A percentile compares a stretch with the other conserved stretches of the same genome.
phyloP scores from a whole-genome alignment of 1,140 invertebrate genomes.

The Amphibalanus amphitrite region DNA sequence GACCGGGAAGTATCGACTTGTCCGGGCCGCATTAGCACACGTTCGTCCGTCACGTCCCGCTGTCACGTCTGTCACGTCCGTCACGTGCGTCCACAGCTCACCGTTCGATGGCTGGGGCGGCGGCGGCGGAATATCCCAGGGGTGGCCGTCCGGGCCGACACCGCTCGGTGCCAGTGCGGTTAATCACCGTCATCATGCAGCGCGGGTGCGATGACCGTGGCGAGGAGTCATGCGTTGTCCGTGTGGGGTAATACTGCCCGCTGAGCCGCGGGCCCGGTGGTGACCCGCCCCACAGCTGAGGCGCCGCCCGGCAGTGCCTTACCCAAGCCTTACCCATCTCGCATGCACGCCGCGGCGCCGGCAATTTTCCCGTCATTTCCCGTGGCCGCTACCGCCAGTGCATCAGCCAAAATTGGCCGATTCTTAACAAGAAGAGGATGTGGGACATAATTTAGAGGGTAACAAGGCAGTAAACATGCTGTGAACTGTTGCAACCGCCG shows the following conservation, averaged over 20 bases:
- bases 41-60: too few relatives aligned
- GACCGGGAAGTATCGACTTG: too few relatives aligned
- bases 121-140: too few relatives aligned
- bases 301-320: too few relatives aligned
- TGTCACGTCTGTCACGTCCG: too few relatives aligned
- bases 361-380: neutral
- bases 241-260: neutral
- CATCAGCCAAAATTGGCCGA: neutral
- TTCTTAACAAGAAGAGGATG: neutral
- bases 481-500: neutral
- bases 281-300: too few relatives aligned
- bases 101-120: too few relatives aligned
- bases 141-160: too few relatives aligned
- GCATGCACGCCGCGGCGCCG: neutral
- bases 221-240: neutral
- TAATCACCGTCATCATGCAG: neutral
- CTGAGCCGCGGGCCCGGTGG: too few relatives aligned
- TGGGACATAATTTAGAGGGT: neutral
- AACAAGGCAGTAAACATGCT: neutral
- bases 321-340: neutral
- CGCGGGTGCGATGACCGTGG: neutral
- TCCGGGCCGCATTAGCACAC: too few relatives aligned
- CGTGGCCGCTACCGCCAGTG: neutral
- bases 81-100: too few relatives aligned
- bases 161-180: neutral